Base-by-base conservation (phyloP, 2,888 invertebrate genomes). In the Hanleya hanleyi region DNA sequence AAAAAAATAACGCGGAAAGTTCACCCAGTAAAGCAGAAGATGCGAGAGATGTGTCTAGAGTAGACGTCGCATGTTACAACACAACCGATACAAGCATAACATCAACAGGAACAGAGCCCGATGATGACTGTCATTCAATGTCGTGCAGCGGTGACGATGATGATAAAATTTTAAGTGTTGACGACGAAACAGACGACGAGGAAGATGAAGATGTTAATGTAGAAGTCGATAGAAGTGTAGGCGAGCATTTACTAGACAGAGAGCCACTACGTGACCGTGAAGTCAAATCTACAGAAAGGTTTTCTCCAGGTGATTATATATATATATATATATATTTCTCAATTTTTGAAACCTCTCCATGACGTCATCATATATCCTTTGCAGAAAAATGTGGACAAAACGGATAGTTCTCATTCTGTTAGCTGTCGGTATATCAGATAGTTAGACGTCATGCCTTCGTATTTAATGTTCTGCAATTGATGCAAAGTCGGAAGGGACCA, bases 141-240 rank as follows among this genome's bases (percentile, higher is more conserved):
- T 57, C 57, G 12, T 57, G 57, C 26, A 57, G 57, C 57, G 57
- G 57, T 62, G 76, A 71, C 29, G 51, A 37, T 7, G 64, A 74
- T 64, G 79, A 77, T 26, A 71, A 72, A 29, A 73, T 47, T 51
- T 18, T 70, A 26, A 71, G 70, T 5, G 75, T 74, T 26, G 79
- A 80, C 9, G 79, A 79, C 9, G 79, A 79, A 50, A 64, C 29
- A 32, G 29, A 12, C 9, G 64, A 64, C 35, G 47, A 41, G 3
- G 67, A 67, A 41, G 47, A 35, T 9, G 67, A 67, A 26, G 65
- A 65, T 36, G 47, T 36, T 22, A 36, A 67, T 67, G 38, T 67
- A 29, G 47, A 41, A 3, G 47, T 41, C 32, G 64, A 35, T 18
- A 35, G n/a, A 2, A 35, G 41, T 67, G n/a, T 33, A 67, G 29